Base-by-base conservation (phyloP, 2,113 vertebrate genomes). In the Corapipo altera region DNA sequence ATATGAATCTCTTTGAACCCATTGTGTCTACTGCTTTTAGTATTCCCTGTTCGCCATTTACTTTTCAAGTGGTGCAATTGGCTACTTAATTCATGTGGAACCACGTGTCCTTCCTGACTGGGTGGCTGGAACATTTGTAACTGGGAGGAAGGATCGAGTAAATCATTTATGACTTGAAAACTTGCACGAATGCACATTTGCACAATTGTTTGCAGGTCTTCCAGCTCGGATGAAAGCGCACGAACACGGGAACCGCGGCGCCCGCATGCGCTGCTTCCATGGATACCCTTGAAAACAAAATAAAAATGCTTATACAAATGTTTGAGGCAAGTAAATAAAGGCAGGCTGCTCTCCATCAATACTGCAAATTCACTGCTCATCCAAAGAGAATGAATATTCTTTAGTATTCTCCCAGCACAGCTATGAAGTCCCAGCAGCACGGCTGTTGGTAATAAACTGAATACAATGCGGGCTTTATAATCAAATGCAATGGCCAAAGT, bases 311-410 rank as follows among this genome's bases (percentile, higher is more conserved):
- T 75, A n/a, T 80, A 88, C 91, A 91, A 93, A 81, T 86, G 91
- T 94, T 94, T 85, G 93, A 96, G 61, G 92, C 85, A 21, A 88
- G 97, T 74, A 89, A 95, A 94, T 80, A 91, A 94, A 91, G 94
- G 86, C 57, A 86, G 74, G 62, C 95, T 95, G 93, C 92, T 77
- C 9, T 59, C 87, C 62, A 83, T 95, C 95, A 95, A 24, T 33
- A 14, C 87, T 83, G 83, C 64, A 57, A 39, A 90, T 87, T 61
- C 94, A 52, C 27, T 73, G 79, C 51, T 95, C 62, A 66, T 72
- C 94, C 55, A 3, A 23, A 59, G 81, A 91, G 76, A 95, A 72
- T 64, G 78, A 66, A 65, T 80, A 77, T 81, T 86, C 90, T 58
- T 92, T 55, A 64, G 79, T 43, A 52, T 94, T 92, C 94, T 57